Base-by-base conservation (phyloP, 2,113 vertebrate genomes). In the Mormyrus iriodes region DNA sequence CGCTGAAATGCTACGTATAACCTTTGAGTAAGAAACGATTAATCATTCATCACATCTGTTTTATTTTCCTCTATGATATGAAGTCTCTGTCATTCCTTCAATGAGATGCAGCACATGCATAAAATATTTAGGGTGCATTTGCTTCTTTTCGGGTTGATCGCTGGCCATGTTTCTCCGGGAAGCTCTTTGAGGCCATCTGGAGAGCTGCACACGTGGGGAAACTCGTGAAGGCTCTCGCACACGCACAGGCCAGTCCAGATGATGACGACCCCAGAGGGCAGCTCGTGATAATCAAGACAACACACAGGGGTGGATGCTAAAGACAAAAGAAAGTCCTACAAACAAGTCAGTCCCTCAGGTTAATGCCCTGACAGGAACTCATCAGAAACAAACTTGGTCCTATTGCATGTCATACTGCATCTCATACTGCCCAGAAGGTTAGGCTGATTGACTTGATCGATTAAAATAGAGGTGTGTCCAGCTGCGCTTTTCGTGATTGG, bases 141-240 rank as follows among this genome's bases (percentile, higher is more conserved):
- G 88, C 90, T 89, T 89, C 73, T 88, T 89, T 91, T 61, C 90
- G 89, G 89, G 88, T 90, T 90, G 91, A 90, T 90, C 85, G 88
- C 90, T 92, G 91, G 92, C 92, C 88, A 89, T 86, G 90, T 89
- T 76, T 90, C 89, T 93, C 91, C 12, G 90, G 87, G 89, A 89
- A 79, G 89, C 91, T 92, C 90, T 93, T 93, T 93, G 91, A 91
- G 91, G 90, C 92, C 92, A 93, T 93, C 92, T 93, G 92, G 92
- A 93, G 91, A 90, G 92, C 88, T 84, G 92, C 91, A 90, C 90
- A 89, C 76, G 88, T 89, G 87, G 90, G 90, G 91, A 90, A 89
- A 88, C 88, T 87, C 89, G 91, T 87, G 76, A 90, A 90, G 90
- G 87, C 90, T 90, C 90, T 86, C 61, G 46, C 61, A 55, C 89